Conservation (phyloP, 1,140 invertebrate genomes). For the Hirudo medicinalis region DNA sequence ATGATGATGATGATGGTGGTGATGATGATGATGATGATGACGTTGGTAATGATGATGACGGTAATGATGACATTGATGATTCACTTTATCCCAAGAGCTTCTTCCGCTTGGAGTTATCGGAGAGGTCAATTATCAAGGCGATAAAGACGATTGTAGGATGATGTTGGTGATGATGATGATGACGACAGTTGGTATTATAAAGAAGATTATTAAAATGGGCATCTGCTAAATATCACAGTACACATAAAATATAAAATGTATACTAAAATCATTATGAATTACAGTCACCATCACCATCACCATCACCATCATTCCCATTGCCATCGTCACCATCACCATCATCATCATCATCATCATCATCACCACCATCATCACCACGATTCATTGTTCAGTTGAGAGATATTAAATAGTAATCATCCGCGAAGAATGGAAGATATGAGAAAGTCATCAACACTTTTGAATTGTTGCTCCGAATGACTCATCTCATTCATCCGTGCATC, state of each 20-base stretch:
- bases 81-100: neutral
- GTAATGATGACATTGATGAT: slow-evolving; percentile 1
- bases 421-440: too few relatives aligned
- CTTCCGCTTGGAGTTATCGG: neutral
- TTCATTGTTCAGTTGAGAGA: too few relatives aligned
- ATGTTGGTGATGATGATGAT: slow-evolving; percentile 3
- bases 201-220: neutral
- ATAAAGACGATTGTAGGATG: slow-evolving; percentile 1
- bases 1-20: slow-evolving; percentile 4
- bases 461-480: too few relatives aligned
- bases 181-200: neutral
- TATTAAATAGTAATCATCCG: too few relatives aligned
- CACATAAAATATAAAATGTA: too few relatives aligned
- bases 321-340: neutral
- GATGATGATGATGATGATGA: slow-evolving; percentile 9
- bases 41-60: slow-evolving; percentile 1
- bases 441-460: too few relatives aligned
- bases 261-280: neutral
- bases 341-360: neutral
- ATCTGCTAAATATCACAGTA: neutral
- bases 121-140: slow-evolving; percentile 10
- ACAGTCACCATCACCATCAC: neutral
- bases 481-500: too few relatives aligned
- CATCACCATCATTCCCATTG: neutral
- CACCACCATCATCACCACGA: too few relatives aligned